These are phyloP conservation scores for Periophthalmus magnuspinnatus DNA, from an alignment of 2,797 vertebrate species.

Conservation along the genomic window DNA sequence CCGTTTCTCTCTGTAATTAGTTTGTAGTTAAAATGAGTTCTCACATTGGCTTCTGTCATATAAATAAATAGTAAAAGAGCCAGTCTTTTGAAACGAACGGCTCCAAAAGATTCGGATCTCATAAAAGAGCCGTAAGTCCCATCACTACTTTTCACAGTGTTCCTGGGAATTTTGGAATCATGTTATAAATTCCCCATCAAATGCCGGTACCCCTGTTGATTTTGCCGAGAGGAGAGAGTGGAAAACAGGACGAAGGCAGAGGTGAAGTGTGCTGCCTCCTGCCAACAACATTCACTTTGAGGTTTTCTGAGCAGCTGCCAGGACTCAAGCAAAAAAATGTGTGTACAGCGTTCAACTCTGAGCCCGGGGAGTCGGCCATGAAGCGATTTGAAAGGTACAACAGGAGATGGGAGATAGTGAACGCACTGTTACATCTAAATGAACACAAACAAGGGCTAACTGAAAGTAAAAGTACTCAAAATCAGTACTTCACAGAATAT, in stretches of 20 bases:
- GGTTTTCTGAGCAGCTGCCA: conserved; percentile 71
- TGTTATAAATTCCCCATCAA: too few relatives aligned
- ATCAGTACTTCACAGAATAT: not conserved
- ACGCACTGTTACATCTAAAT: conserved; percentile 14
- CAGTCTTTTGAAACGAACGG: too few relatives aligned
- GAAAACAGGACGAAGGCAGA: conserved; percentile 40
- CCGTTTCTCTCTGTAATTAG: too few relatives aligned
- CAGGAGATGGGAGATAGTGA: conserved; percentile 12
- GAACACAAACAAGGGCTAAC: not conserved
- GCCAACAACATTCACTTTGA: conserved; percentile 73
- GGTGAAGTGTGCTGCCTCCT: conserved; percentile 67
- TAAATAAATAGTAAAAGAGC: too few relatives aligned
- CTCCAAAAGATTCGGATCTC: too few relatives aligned
- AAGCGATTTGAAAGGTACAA: not conserved
- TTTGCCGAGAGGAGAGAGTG: conserved; percentile 22
- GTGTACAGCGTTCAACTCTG: conserved; percentile 20
- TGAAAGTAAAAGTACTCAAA: not conserved
- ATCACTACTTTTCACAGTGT: too few relatives aligned
- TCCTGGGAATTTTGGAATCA: too few relatives aligned
- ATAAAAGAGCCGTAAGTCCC: too few relatives aligned
- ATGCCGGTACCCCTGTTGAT: not conserved
- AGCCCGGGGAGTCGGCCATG: conserved; percentile 22
- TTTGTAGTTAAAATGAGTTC: too few relatives aligned
- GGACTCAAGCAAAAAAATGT: conserved; percentile 51
- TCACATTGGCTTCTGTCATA: too few relatives aligned